phyloP scores from a whole-genome alignment of 2,797 vertebrate species.

The Ctenosaura bakeri region DNA sequence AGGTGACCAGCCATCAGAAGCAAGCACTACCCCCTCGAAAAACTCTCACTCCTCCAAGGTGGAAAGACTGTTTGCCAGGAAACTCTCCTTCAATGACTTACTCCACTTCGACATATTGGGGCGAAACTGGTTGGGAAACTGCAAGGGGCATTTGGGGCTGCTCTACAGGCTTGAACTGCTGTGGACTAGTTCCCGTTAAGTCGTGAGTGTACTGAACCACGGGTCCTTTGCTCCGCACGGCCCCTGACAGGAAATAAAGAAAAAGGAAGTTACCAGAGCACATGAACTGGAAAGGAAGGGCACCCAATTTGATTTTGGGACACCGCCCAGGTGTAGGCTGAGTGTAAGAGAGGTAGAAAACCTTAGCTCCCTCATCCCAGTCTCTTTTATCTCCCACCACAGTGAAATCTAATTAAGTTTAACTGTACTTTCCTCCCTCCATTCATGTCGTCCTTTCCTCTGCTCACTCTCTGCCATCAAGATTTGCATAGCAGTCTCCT shows the following conservation, averaged over 20 bases:
- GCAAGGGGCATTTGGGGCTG: conserved; percentile 57
- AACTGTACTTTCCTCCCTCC: too few relatives aligned
- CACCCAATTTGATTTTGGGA: background rate
- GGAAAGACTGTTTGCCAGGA: background rate
- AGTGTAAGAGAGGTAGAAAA: too few relatives aligned
- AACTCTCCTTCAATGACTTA: conserved; percentile 64
- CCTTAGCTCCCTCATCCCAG: too few relatives aligned
- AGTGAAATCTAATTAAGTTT: too few relatives aligned
- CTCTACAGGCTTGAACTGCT: conserved; percentile 71
- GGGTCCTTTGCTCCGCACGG: conserved; percentile 92
- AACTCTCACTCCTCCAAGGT: background rate
- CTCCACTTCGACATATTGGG: conserved; percentile 77
- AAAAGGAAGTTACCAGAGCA: accelerated
- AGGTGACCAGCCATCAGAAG: too few relatives aligned
- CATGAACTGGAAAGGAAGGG: too few relatives aligned
- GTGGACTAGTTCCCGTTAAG: conserved; percentile 75
- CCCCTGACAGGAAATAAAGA: conserved; percentile 79
- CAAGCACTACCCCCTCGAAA: too few relatives aligned
- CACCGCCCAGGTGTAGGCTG: background rate
- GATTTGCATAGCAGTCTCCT: too few relatives aligned
- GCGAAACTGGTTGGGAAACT: background rate
- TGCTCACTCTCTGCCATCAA: too few relatives aligned
- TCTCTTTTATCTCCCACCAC: too few relatives aligned
- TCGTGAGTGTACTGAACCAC: conserved; percentile 97
- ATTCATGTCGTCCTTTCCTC: too few relatives aligned